Conservation (phyloP, 2,113 vertebrate species). For the Cromileptes altivelis region DNA sequence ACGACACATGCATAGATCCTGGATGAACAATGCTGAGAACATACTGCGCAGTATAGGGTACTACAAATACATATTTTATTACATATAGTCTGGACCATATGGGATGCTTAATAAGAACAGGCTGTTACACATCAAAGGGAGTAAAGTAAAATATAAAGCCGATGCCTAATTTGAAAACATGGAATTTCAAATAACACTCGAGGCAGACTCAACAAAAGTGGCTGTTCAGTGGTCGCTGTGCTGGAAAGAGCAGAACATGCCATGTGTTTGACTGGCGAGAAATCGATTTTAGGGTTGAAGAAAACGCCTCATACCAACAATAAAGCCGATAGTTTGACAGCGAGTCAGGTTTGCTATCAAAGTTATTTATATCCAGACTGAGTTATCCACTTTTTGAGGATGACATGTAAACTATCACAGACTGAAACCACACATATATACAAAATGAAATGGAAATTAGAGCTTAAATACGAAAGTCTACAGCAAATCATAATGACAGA, state of each 20-base stretch:
- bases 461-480: neutral
- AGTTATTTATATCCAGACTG: neutral
- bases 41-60: neutral
- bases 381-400: neutral
- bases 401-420: neutral
- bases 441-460: neutral
- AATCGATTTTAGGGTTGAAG: constrained; percentile 34
- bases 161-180: constrained; percentile 58
- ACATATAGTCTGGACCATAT: constrained; percentile 16
- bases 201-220: constrained; percentile 37
- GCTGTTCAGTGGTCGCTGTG: neutral
- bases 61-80: constrained; percentile 16
- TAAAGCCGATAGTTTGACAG: neutral
- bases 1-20: neutral
- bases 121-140: constrained; percentile 53
- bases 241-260: constrained; percentile 9
- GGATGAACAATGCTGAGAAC: neutral
- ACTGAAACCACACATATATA: neutral
- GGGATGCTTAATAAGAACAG: constrained; percentile 14
- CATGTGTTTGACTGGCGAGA: constrained; percentile 20
- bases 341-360: neutral
- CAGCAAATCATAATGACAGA: neutral
- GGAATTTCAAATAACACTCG: constrained; percentile 58
- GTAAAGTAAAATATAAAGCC: constrained; percentile 49
- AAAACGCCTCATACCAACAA: constrained; percentile 5